These are phyloP conservation scores for Yasuhikotakia modesta DNA, from an alignment of 2,797 vertebrate species.

Conservation along the genomic window DNA sequence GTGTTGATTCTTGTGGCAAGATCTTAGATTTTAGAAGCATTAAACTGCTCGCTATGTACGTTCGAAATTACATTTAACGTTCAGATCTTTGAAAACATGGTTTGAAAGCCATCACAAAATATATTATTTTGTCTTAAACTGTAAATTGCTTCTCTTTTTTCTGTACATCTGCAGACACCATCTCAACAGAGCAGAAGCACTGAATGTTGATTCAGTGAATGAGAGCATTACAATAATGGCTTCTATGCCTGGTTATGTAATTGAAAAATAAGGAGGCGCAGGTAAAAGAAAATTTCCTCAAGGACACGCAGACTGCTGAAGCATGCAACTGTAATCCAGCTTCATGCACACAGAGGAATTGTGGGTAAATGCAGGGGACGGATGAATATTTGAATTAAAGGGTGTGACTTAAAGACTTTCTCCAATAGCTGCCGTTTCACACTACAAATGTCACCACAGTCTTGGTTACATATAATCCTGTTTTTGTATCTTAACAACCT, in stretches of 20 bases:
- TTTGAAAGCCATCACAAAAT: conserved; percentile 7
- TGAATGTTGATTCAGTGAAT: conserved; percentile 35
- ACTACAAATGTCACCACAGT: neutral
- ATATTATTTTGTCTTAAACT: conserved; percentile 13
- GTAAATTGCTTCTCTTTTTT: conserved; percentile 21
- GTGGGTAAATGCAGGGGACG: conserved; percentile 2
- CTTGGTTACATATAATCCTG: no score
- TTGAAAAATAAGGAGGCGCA: conserved; percentile 28
- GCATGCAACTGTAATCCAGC: conserved; percentile 36
- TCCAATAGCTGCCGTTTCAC: neutral
- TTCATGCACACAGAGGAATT: conserved; percentile 21
- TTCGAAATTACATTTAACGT: conserved; percentile 4
- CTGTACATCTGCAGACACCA: neutral
- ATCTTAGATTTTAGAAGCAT: conserved; percentile 6
- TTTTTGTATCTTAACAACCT: neutral
- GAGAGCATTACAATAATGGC: conserved; percentile 31
- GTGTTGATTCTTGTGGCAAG: neutral
- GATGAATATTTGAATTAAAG: conserved; percentile 18
- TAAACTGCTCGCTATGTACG: neutral
- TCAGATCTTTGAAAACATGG: neutral
- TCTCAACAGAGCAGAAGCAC: conserved; percentile 5
- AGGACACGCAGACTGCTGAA: conserved; percentile 36
- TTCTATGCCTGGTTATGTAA: conserved; percentile 30
- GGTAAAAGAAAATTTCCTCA: conserved; percentile 40
- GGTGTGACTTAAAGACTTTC: conserved; percentile 7